These are phyloP conservation scores for Allygus modestus DNA, from an alignment of 2,888 invertebrate genomes.

Conservation along the genomic window DNA sequence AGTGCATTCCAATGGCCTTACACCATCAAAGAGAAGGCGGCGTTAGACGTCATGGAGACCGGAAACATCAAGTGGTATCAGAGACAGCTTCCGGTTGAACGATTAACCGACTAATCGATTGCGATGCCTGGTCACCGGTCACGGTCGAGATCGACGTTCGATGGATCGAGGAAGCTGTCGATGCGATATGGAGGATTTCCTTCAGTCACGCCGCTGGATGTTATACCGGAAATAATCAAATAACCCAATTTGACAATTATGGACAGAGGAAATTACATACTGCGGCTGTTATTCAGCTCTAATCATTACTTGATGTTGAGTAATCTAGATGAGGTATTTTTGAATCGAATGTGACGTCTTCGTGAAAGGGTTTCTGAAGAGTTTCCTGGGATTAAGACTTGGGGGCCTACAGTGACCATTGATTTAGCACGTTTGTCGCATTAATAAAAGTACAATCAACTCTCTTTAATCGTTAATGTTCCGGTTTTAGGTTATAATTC, in stretches of 20 bases:
- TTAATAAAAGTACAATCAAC: too few relatives aligned
- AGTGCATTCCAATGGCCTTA: too few relatives aligned
- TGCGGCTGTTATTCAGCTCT: not conserved
- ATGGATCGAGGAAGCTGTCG: not conserved
- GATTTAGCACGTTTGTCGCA: too few relatives aligned
- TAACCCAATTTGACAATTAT: not conserved
- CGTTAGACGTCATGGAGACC: not conserved
- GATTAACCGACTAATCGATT: slow-evolving; percentile 38
- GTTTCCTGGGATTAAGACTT: too few relatives aligned
- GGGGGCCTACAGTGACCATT: too few relatives aligned
- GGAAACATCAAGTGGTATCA: not conserved
- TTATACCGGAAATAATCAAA: not conserved
- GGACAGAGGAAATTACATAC: slow-evolving; percentile 10
- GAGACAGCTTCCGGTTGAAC: slow-evolving; percentile 16
- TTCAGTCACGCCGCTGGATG: not conserved
- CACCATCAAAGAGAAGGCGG: too few relatives aligned
- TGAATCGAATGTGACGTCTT: too few relatives aligned
- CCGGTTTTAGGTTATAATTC: too few relatives aligned
- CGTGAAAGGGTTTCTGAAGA: too few relatives aligned
- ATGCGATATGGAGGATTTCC: slow-evolving; percentile 17
- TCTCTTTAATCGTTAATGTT: too few relatives aligned
- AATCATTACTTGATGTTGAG: not conserved
- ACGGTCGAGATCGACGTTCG: slow-evolving; percentile 27
- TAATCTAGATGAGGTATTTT: too few relatives aligned
- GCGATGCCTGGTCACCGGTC: not conserved